phyloP scores from a whole-genome alignment of 92 coral and sea anemone genomes.

The Umimayanthus chanpuru region DNA sequence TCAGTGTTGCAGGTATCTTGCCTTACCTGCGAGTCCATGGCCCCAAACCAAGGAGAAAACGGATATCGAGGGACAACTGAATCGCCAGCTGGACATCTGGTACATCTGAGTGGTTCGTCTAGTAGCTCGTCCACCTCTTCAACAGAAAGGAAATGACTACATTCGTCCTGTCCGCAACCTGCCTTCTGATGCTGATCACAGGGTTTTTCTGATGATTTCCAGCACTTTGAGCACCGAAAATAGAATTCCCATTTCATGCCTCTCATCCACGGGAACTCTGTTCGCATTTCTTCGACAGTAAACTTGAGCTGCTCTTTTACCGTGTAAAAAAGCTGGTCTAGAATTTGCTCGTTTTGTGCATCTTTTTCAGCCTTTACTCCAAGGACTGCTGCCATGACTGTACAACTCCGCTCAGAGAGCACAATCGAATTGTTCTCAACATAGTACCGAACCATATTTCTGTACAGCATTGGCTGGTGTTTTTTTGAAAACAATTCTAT shows the following conservation, averaged over 20 bases:
- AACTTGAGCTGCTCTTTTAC: conserved; percentile 32
- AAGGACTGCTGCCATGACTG: background rate
- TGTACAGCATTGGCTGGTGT: conserved; percentile 41
- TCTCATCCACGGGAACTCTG: conserved; percentile 57
- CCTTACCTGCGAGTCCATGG: background rate
- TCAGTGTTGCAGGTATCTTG: background rate
- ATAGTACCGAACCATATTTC: conserved; percentile 48
- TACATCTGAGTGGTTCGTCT: background rate
- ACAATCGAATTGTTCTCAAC: conserved; percentile 43
- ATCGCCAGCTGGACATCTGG: conserved; percentile 1
- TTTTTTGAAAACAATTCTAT: conserved; percentile 23
- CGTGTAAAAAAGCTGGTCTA: background rate
- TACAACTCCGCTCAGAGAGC: background rate
- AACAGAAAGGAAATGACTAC: conserved; percentile 7
- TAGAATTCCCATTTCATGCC: conserved; percentile 33
- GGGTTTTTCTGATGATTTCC: background rate
- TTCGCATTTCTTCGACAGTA: conserved; percentile 50
- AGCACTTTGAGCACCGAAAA: conserved; percentile 54
- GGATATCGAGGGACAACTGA: background rate
- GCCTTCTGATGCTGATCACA: background rate
- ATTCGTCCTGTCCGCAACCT: background rate
- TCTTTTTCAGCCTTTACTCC: background rate
- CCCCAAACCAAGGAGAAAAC: background rate
- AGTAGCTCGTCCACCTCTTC: background rate
- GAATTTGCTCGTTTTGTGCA: background rate